Evolutionary conservation across 2,797 vertebrate species (phyloP).

Genomic region (Rhabdomys pumilio): DNA sequence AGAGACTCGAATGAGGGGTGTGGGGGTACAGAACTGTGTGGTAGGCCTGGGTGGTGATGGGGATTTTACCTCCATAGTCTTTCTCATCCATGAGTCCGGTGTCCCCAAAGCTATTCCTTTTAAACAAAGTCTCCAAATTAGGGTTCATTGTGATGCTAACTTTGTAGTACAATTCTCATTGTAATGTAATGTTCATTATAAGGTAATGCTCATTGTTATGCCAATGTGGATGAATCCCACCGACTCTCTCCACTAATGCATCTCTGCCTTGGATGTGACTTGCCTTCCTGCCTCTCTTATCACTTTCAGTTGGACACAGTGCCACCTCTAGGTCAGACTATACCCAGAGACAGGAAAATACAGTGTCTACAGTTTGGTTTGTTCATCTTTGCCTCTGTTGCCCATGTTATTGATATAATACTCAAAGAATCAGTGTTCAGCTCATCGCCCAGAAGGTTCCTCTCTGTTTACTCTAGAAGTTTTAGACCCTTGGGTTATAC

Average conservation of each 20-base stretch:
- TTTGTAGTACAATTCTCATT: neutral
- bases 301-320: neutral
- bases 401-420: neutral
- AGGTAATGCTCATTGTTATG: neutral
- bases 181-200: too few species aligned
- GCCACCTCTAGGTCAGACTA: neutral
- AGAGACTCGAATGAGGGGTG: neutral
- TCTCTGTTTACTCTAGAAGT: neutral
- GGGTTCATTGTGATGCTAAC: neutral
- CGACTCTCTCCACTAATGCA: neutral
- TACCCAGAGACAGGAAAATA: conserved; percentile 19
- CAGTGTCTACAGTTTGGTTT: neutral
- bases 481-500: neutral
- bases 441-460: neutral
- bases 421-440: neutral
- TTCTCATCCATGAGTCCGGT: neutral
- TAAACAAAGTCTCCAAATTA: neutral
- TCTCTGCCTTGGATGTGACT: neutral
- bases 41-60: neutral
- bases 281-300: neutral
- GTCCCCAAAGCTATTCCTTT: neutral
- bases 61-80: neutral
- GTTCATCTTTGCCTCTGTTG: neutral
- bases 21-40: too few species aligned
- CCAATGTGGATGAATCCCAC: neutral